These are phyloP conservation scores for Tachystola acroxantha DNA, from an alignment of 2,888 invertebrate species.

Conservation along the genomic window DNA sequence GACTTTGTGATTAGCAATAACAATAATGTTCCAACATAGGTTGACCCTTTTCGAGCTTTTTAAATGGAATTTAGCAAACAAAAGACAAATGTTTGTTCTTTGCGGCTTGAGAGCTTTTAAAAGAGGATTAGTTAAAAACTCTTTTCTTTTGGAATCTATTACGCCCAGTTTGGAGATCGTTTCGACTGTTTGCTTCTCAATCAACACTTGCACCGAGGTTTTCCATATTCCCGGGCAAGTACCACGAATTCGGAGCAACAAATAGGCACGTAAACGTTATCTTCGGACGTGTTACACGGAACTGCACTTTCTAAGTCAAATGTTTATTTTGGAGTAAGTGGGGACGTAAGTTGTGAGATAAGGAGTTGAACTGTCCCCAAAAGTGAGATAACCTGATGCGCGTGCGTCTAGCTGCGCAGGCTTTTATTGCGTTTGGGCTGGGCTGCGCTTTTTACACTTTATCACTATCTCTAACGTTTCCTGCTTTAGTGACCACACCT, in stretches of 20 bases:
- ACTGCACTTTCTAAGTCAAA: conserved; percentile 76
- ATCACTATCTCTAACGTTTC: conserved; percentile 51
- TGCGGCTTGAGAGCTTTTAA: conserved; percentile 13
- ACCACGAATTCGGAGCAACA: conserved; percentile 55
- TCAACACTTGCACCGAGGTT: conserved; percentile 29
- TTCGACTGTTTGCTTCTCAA: conserved; percentile 43
- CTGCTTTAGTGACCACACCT: conserved; percentile 45
- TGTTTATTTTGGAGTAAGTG: conserved; percentile 67
- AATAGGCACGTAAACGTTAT: conserved; percentile 58
- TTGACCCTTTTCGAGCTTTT: no score
- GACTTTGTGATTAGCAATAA: no score
- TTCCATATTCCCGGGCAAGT: conserved; percentile 39
- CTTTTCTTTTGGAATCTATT: conserved; percentile 10
- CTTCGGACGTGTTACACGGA: conserved; percentile 67
- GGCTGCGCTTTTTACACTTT: conserved; percentile 55
- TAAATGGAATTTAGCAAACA: conserved; percentile 3
- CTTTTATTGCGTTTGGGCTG: conserved; percentile 21
- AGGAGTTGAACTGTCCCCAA: conserved; percentile 62
- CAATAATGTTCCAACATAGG: no score
- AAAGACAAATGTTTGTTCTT: conserved; percentile 10
- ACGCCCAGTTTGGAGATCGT: conserved; percentile 10
- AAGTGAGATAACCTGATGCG: conserved; percentile 47
- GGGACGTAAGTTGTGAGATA: conserved; percentile 64
- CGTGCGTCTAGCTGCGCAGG: conserved; percentile 36
- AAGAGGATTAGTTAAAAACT: conserved; percentile 16